These are phyloP conservation scores for Crotophaga sulcirostris DNA, from an alignment of 2,113 vertebrate species.

Conservation along the genomic window DNA sequence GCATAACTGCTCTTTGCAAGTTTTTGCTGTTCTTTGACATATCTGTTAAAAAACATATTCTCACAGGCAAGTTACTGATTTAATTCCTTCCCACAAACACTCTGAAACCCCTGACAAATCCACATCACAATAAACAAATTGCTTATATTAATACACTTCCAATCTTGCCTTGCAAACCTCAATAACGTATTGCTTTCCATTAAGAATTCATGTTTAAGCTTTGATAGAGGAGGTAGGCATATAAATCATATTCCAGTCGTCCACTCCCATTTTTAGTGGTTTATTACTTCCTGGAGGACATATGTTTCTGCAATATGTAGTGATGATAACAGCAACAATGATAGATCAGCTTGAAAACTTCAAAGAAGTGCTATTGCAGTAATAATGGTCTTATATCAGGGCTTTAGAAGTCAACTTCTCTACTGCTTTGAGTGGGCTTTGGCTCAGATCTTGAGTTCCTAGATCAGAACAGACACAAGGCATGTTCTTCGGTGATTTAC, in stretches of 20 bases:
- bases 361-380: not conserved
- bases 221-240: rapidly evolving
- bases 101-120: not conserved
- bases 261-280: constrained; percentile 21
- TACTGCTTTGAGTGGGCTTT: not conserved
- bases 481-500: not conserved
- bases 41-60: not conserved
- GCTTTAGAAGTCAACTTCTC: not conserved
- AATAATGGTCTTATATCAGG: not conserved
- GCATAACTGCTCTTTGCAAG: not conserved
- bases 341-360: not conserved
- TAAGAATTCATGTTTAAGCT: not conserved
- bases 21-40: not conserved
- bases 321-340: not conserved
- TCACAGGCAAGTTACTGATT: not conserved
- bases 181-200: not conserved
- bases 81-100: not conserved
- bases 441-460: not conserved
- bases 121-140: too few relatives aligned
- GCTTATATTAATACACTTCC: not conserved
- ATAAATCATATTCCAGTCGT: not conserved
- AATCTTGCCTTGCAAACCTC: not conserved
- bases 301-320: not conserved
- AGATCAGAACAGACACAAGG: not conserved
- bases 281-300: constrained; percentile 31